Base-by-base conservation (phyloP, 2,888 invertebrate genomes). In the Empis stercorea region DNA sequence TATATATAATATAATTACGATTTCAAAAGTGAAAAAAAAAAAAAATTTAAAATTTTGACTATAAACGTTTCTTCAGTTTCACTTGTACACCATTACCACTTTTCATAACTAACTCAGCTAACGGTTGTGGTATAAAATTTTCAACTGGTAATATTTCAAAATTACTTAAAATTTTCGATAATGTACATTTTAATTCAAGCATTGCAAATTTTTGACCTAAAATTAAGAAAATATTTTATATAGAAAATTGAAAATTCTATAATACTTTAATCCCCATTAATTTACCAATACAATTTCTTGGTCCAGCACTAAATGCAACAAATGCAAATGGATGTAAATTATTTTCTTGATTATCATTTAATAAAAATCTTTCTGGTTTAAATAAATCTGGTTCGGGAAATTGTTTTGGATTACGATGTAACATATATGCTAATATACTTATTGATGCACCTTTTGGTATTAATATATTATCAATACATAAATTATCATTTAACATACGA, bases 311-410 rank as follows among this genome's bases (percentile, higher is more conserved):
- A 44, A 66, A 66, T 14, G 61, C 63, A 17, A 65, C 59, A 55
- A 60, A 66, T 4, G 66, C 58, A 43, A 61, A 68, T 0, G 66
- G 64, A 58, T 66, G 63, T 51, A 63, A 47, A 13, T 59, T 56
- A 15, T 59, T 55, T 11, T 59, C 56, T 14, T 59, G 55, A 41
- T 61, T 59, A 16, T 54, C 54, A 3, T 51, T 47, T 44, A 65
- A n/a, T n/a, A n/a, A 55, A 55, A 66, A 67, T n/a, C 68, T 53
- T 38, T 64, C 60, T 3, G 68, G 68, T 52, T 61, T 56, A 43
- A 68, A 68, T 48, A 59, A 57, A 17, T 66, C 61, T 0, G 76
- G 73, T 41, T 76, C 58, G 6, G 72, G 68, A 57, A 71, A 76
- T 30, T 70, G 56, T 3, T 62, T 60, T 2, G 71, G 67, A 56